Conservation (phyloP, 2,888 invertebrate species). For the Drosophila mulleri region DNA sequence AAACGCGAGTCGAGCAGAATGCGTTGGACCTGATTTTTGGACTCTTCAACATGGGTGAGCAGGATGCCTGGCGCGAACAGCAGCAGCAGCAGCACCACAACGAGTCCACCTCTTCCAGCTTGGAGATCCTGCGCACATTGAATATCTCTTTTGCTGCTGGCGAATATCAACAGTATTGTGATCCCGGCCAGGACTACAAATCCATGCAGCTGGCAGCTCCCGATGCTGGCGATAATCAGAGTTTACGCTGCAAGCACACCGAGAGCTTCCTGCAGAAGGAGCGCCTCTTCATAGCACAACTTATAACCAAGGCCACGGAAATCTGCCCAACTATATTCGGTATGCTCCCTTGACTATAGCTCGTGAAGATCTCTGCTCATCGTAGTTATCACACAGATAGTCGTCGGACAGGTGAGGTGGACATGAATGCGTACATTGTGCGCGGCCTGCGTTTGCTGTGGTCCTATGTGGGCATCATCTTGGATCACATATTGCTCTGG, state of each 20-base stretch:
- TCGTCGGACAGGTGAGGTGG: slow-evolving; percentile 59
- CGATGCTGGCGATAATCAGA: slow-evolving; percentile 43
- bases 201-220: slow-evolving; percentile 40
- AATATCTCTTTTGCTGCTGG: slow-evolving; percentile 80
- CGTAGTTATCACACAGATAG: slow-evolving; percentile 31
- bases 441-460: slow-evolving; percentile 87
- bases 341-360: slow-evolving; percentile 22
- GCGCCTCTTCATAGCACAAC: slow-evolving; percentile 72
- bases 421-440: slow-evolving; percentile 78
- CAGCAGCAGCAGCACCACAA: slow-evolving; percentile 54
- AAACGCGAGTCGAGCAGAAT: slow-evolving; percentile 81
- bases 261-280: slow-evolving; percentile 79
- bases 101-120: slow-evolving; percentile 83
- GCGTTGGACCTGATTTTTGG: slow-evolving; percentile 80
- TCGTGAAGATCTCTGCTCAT: background rate
- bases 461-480: slow-evolving; percentile 92
- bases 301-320: slow-evolving; percentile 79
- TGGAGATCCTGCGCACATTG: slow-evolving; percentile 83
- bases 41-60: slow-evolving; percentile 81
- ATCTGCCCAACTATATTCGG: slow-evolving; percentile 82
- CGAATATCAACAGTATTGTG: slow-evolving; percentile 74
- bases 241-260: slow-evolving; percentile 72
- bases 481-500: slow-evolving; percentile 94
- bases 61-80: slow-evolving; percentile 75
- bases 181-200: slow-evolving; percentile 66